Evolutionary conservation across 2,113 vertebrate genomes (phyloP).

Genomic region (Hippoglossus stenolepis): DNA sequence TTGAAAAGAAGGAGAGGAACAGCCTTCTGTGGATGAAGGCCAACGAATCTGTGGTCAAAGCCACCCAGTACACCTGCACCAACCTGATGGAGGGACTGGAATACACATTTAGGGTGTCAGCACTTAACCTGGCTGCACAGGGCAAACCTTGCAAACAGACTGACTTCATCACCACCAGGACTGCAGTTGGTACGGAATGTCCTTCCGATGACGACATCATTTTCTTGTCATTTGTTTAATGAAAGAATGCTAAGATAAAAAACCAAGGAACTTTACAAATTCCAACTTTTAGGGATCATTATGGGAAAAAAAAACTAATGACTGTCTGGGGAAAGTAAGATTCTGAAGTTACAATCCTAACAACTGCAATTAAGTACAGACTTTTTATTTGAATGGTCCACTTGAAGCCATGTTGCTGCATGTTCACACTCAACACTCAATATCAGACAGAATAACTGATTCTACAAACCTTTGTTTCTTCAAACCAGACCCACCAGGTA

Average conservation of each 20-base stretch:
- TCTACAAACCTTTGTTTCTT: not conserved
- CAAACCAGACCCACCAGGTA: constrained; percentile 92
- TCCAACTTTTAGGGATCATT: not conserved
- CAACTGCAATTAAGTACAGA: not conserved
- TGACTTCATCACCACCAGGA: constrained; percentile 93
- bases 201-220: not conserved
- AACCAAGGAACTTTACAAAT: no score
- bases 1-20: constrained; percentile 98
- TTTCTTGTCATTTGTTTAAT: not conserved
- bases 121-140: constrained; percentile 92
- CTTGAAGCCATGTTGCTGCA: not conserved
- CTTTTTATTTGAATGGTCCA: not conserved
- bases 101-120: constrained; percentile 96
- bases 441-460: not conserved
- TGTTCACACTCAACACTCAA: no score
- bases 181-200: constrained; percentile 87
- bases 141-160: constrained; percentile 97
- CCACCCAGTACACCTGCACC: constrained; percentile 92
- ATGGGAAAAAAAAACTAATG: not conserved
- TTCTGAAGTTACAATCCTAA: not conserved
- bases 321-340: not conserved
- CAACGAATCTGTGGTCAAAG: constrained; percentile 90
- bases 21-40: constrained; percentile 95
- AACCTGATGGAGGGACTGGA: constrained; percentile 94
- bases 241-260: no score